A percentile compares a stretch with the other conserved stretches of the same genome.
phyloP scores from a whole-genome alignment of 2,888 invertebrate species.

The Eristalis intricaria region DNA sequence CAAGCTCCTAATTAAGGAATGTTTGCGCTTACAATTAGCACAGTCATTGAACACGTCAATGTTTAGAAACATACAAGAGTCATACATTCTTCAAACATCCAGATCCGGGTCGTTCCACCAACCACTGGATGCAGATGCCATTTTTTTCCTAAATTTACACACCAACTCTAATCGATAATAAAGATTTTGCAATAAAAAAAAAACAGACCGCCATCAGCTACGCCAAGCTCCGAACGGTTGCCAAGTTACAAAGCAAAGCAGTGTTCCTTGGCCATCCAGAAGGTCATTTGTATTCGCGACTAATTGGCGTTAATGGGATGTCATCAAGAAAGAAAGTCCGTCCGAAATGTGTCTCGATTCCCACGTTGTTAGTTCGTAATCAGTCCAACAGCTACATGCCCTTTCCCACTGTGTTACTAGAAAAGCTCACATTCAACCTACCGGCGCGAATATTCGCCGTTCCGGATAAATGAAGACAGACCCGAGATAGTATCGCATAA shows the following conservation, averaged over 20 bases:
- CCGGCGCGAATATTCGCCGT: not conserved
- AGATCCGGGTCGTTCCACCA: no score
- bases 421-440: not conserved
- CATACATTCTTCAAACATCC: no score
- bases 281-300: not conserved
- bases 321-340: not conserved
- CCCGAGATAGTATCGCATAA: not conserved
- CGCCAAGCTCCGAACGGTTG: not conserved
- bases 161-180: no score
- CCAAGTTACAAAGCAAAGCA: not conserved
- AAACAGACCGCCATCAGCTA: no score
- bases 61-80: no score
- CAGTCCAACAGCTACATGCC: not conserved
- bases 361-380: not conserved
- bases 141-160: no score
- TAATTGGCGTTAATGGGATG: not conserved
- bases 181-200: no score
- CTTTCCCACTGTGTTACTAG: conserved; percentile 1
- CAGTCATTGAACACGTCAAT: no score
- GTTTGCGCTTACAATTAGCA: no score
- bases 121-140: no score
- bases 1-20: no score
- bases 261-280: not conserved
- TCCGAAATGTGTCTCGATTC: not conserved
- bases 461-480: conserved; percentile 12